Base-by-base conservation (phyloP, 2,888 invertebrate species). In the Andrena hattorfiana region DNA sequence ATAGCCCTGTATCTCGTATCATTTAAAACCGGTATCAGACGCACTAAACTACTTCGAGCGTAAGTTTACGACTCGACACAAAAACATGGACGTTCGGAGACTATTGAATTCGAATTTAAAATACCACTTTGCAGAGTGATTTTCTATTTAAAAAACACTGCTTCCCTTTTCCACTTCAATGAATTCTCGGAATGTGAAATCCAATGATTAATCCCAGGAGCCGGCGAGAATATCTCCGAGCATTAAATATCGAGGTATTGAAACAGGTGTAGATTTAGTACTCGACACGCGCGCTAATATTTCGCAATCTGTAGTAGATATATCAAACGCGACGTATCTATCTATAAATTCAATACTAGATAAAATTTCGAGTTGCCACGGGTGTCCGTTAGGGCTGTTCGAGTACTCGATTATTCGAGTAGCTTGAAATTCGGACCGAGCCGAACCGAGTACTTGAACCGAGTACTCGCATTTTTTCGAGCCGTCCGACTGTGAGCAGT, bases 241-340 rank as follows among this genome's bases (percentile, higher is more conserved):
- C 2, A 66, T 60, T 32, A 2, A 48, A 32, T 42, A 49, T 16
- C 16, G 32, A 70, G 49, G 20, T 66, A 71, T 28, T 13, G 51
- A 54, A 54, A 66, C 26, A 60, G 16, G 20, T 42, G 20, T 42
- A 51, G 13, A 42, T 48, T 66, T 75, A 70, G 20, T 1, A 26
- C 2, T 56, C 23, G 62, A 54, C 23, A 51, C 16, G n/a, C 3
- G 6, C 6, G 16, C 20, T 8, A 64, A 60, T 16, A 20, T 77
- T 67, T 48, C 66, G 8, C 13, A 62, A 67, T 64, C 26, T 0
- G 8, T 23, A 23, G 13, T 54, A 20, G 26, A 28, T 20, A 30
- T 35, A 28, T 77, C 7, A 26, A 66, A 20, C 16, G 16, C n/a
- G 5, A 26, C 26, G 26, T 48, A 56, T 26, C 49, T 76, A 6